Evolutionary conservation across 2,113 vertebrate genomes (phyloP).

Genomic region (Brienomyrus brachyistius): DNA sequence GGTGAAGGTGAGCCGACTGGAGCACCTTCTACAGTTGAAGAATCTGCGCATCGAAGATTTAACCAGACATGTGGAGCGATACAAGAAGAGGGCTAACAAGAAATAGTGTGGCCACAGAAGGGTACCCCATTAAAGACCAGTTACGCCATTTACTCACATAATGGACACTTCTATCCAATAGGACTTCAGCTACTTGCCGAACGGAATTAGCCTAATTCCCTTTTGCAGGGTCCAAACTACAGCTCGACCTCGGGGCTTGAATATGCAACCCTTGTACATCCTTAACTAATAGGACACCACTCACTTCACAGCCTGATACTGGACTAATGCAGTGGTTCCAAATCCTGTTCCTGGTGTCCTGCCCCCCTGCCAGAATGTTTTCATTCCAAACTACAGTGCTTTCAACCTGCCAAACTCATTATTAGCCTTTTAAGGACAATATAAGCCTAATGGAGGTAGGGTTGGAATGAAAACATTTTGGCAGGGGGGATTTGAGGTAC

Average conservation of each 20-base stretch:
- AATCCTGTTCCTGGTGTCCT: neutral
- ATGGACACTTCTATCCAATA: neutral
- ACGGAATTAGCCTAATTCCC: neutral
- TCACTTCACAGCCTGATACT: neutral
- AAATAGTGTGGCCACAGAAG: neutral
- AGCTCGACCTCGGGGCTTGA: neutral
- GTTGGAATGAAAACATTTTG: neutral
- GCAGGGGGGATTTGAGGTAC: neutral
- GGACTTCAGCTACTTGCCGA: neutral
- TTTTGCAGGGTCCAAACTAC: neutral
- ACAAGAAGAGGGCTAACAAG: conserved; percentile 35
- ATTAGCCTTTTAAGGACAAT: too few species aligned
- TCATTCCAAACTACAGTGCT: neutral
- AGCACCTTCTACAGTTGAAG: conserved; percentile 63
- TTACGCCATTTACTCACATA: neutral
- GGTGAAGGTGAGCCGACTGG: conserved; percentile 62
- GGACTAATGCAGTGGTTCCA: neutral
- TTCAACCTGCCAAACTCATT: too few species aligned
- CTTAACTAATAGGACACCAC: neutral
- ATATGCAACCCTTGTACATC: neutral
- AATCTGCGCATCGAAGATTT: conserved; percentile 58
- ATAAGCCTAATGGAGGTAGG: neutral
- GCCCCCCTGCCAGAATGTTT: neutral
- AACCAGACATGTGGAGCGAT: conserved; percentile 42
- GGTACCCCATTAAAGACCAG: neutral